Evolutionary conservation across 2,888 invertebrate genomes (phyloP).

Genomic region (Terebella lapidaria): DNA sequence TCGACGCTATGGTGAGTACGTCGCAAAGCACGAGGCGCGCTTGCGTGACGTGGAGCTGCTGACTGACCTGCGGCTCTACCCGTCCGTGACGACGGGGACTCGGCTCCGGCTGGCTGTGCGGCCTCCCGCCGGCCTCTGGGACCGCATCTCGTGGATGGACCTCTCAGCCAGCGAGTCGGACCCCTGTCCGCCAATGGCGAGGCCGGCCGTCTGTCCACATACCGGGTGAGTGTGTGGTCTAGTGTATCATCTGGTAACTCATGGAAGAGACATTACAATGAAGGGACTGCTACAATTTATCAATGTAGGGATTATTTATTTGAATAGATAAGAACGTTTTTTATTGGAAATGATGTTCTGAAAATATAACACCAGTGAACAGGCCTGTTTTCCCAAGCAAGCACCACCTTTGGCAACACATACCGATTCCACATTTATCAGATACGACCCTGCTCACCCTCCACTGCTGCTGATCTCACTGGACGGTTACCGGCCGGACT

Average conservation of each 20-base stretch:
- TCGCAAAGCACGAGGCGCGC: constrained; percentile 34
- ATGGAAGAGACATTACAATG: too few relatives aligned
- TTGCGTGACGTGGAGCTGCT: constrained; percentile 37
- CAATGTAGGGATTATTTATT: too few relatives aligned
- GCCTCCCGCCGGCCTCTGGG: constrained; percentile 22
- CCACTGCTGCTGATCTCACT: constrained; percentile 38
- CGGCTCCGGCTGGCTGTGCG: constrained; percentile 7
- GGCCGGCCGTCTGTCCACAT: too few relatives aligned
- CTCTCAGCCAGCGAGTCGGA: constrained; percentile 1
- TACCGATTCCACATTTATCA: too few relatives aligned
- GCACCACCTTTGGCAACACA: too few relatives aligned
- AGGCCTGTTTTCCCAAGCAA: too few relatives aligned
- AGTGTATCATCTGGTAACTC: constrained; percentile 14
- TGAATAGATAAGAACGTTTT: too few relatives aligned
- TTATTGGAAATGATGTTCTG: too few relatives aligned
- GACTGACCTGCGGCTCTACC: constrained; percentile 34
- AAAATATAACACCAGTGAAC: too few relatives aligned
- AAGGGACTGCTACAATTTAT: too few relatives aligned
- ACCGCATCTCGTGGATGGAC: constrained; percentile 23
- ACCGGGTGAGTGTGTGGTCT: not conserved
- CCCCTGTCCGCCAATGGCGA: constrained; percentile 10
- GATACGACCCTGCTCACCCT: constrained; percentile 8
- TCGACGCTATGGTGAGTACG: constrained; percentile 23
- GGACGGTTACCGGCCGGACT: constrained; percentile 42
- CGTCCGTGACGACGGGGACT: not conserved